These are phyloP conservation scores for Colius striatus DNA, from an alignment of 2,113 vertebrate genomes.

Conservation along the genomic window DNA sequence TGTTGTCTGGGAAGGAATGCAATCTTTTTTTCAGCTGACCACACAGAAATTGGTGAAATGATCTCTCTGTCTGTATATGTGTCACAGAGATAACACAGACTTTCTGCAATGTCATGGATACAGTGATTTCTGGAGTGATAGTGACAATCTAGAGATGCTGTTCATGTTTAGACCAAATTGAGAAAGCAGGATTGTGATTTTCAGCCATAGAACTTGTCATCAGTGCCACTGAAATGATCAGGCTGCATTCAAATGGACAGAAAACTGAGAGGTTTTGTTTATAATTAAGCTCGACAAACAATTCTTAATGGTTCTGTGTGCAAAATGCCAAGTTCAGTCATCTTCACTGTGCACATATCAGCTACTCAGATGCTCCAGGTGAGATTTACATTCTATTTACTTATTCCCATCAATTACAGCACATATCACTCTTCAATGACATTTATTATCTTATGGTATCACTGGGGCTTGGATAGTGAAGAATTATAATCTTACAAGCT, in stretches of 20 bases:
- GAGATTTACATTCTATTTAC: not conserved
- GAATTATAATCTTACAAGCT: not conserved
- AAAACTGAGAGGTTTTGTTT: not conserved
- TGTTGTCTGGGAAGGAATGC: not conserved
- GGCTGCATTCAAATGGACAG: not conserved
- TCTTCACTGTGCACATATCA: not conserved
- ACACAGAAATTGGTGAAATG: not conserved
- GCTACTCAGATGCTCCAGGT: not conserved
- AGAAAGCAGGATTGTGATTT: not conserved
- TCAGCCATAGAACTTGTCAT: not conserved
- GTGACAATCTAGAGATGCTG: not conserved
- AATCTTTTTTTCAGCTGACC: not conserved
- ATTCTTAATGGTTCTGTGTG: not conserved
- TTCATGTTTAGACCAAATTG: not conserved
- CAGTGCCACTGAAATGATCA: not conserved
- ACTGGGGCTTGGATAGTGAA: not conserved
- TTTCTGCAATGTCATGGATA: not conserved
- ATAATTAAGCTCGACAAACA: not conserved
- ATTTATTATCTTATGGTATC: constrained; percentile 13
- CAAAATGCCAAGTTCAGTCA: not conserved
- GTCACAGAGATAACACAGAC: not conserved
- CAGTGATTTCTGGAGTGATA: not conserved
- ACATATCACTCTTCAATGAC: not conserved
- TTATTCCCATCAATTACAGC: not conserved
- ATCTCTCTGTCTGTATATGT: not conserved